Percentiles rank a stretch among this genome's conserved stretches.
phyloP scores from a whole-genome alignment of 2,888 invertebrate species.

The Polydrusus cervinus region DNA sequence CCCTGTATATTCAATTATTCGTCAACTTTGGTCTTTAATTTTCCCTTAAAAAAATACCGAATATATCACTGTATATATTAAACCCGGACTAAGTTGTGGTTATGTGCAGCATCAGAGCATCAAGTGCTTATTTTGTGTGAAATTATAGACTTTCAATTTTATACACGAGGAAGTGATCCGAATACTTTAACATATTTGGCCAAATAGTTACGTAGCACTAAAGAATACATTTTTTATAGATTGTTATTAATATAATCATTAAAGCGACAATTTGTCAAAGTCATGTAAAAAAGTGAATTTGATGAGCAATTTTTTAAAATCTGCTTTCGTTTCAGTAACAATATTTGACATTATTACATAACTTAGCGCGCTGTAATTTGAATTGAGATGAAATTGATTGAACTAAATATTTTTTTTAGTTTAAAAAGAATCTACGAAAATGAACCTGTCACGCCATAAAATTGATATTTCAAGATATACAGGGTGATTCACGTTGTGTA shows the following conservation, averaged over 20 bases:
- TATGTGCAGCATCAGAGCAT: background rate
- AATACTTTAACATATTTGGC: background rate
- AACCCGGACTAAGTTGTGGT: background rate
- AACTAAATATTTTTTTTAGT: too few relatives aligned
- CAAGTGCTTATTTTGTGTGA: background rate
- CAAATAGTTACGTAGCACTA: background rate
- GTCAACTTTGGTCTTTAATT: too few relatives aligned
- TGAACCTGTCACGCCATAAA: too few relatives aligned
- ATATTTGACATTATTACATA: too few relatives aligned
- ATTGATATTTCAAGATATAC: too few relatives aligned
- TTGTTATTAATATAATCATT: background rate
- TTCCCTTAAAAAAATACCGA: background rate
- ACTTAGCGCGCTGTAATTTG: background rate
- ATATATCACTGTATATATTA: too few relatives aligned
- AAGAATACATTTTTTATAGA: background rate
- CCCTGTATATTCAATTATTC: too few relatives aligned
- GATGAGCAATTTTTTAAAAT: background rate
- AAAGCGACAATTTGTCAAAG: conserved; percentile 3
- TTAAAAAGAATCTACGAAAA: too few relatives aligned
- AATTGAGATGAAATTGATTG: too few relatives aligned
- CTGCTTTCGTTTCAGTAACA: too few relatives aligned
- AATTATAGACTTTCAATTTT: conserved; percentile 11
- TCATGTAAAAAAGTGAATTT: background rate
- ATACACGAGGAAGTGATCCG: background rate
- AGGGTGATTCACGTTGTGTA: too few relatives aligned